Base-by-base conservation (phyloP, 2,888 invertebrate genomes). In the Callosobruchus maculatus region DNA sequence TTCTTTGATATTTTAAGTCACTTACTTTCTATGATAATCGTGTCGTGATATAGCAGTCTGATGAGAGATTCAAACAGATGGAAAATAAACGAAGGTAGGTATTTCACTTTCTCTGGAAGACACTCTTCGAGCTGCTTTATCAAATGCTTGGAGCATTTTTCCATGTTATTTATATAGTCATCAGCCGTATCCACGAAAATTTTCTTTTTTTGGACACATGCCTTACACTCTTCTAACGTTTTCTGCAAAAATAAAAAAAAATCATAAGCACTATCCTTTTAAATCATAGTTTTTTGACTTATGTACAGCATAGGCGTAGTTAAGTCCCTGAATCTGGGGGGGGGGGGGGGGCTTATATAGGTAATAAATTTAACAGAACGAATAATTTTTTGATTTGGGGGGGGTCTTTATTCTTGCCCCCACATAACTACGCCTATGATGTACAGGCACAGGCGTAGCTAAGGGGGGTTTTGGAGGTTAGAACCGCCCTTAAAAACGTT, bases 11-110 rank as follows among this genome's bases (percentile, higher is more conserved):
- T 68, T 68, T 22, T 7, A n/a, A 22, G 20, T 20, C 68, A 69
- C 73, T 20, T 73, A 73, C 73, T 4, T 49, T 49, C 71, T 69
- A 73, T 73, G 20, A 69, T 26, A 0, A 26, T 21, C 1, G 26
- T 71, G 20, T 73, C 73, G 22, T 73, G 69, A 22, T 73, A 73
- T 22, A 73, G n/a, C 20, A 73, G 49, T 0, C 66, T 22, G n/a
- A 73, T 30, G 0, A 73, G 31, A 4, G 73, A 71, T n/a, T 73
- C 71, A 0, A 66, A 20, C 49, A 73, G 49, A 0, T 49, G 21
- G 21, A 69, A 21, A 2, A 73, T 0, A 21, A 73, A 66, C 1
- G 68, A n/a, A 21, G 73, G 73, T 4, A 73, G 30, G 22, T 73
- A 73, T 20, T 68, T 68, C 13, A 71, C 26, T 20, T 71, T 68